Percentiles rank a stretch among this genome's conserved stretches.
Conservation (phyloP, 2,113 vertebrate species). For the Cottus gobio region DNA sequence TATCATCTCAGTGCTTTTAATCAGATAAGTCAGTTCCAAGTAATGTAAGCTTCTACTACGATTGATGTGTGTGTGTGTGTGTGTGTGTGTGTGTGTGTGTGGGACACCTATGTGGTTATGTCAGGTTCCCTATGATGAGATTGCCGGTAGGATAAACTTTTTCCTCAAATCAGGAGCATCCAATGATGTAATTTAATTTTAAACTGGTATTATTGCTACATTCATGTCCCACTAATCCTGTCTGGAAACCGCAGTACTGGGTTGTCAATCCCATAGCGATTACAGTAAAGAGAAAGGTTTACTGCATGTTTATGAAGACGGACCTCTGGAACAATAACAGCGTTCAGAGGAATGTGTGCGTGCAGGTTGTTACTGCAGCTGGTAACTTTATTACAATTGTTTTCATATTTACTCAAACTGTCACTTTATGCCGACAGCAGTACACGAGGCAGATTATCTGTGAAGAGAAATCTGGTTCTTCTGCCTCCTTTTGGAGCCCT, state of each 20-base stretch:
- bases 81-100: background rate
- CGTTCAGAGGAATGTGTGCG: background rate
- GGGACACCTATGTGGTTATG: constrained; percentile 6
- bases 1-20: background rate
- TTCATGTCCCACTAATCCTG: constrained; percentile 24
- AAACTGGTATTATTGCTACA: constrained; percentile 17
- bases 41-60: background rate
- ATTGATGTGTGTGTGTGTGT: background rate
- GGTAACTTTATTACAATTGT: too few relatives aligned
- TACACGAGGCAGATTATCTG: too few relatives aligned
- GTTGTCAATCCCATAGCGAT: background rate
- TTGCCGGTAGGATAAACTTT: constrained; percentile 42
- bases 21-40: background rate
- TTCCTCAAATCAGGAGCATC: constrained; percentile 28
- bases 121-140: constrained; percentile 32
- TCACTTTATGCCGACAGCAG: too few relatives aligned
- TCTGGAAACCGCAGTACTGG: background rate
- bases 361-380: background rate
- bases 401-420: too few relatives aligned
- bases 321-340: background rate
- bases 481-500: too few relatives aligned
- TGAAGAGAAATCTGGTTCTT: too few relatives aligned
- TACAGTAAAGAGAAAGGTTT: background rate
- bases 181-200: constrained; percentile 58
- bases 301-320: background rate